Evolutionary conservation across 2,113 vertebrate genomes (phyloP), one percentile per base, ranked within the genome.

Genomic region (Nanorana parkeri): DNA sequence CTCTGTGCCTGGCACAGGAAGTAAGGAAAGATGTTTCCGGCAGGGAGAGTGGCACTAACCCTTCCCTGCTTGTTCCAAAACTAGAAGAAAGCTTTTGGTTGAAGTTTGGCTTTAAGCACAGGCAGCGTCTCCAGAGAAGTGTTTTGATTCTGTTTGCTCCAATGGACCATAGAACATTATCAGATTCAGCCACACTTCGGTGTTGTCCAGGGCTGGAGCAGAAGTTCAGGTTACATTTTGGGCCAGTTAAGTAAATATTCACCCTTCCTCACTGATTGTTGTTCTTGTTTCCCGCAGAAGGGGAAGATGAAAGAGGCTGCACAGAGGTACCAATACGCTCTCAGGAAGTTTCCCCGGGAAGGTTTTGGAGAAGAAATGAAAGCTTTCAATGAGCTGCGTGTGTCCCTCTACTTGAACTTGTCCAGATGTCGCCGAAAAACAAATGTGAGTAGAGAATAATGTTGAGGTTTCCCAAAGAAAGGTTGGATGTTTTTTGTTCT

Each of bases 291-390:
- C 80, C 74, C 90, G 72, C 90, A 99, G 98, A 99, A 99, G 90
- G 98, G 97, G 51, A 99, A 98, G 92, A 98, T 99, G 98, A 99
- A 97, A 87, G 98, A 99, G 65, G 97, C 98, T 3, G 95, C 98
- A 1, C 98, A 99, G 93, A 92, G 98, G 87, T 99, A 99, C 87
- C 98, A 99, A 88, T 98, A 98, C 1, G 98, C 98, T 77, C 79
- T 99, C 81, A 93, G 97, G 88, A 99, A 99, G 91, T 99, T 99
- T 89, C 98, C 98, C 0, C 90, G 97, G 83, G 98, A 99, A 89
- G 96, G 96, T 17, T 95, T 96, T 19, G 96, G 96, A 23, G 98
- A 99, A 80, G 98, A 99, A 87, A 95, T 97, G 88, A 97, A 96
- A 90, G 94, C 95, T 0, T 99, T 99, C 86, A 97, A 95, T 85